Percentiles rank a stretch among this genome's conserved stretches.
These are phyloP conservation scores for Galemys pyrenaicus DNA, from an alignment of 2,113 vertebrate genomes.

Conservation along the genomic window DNA sequence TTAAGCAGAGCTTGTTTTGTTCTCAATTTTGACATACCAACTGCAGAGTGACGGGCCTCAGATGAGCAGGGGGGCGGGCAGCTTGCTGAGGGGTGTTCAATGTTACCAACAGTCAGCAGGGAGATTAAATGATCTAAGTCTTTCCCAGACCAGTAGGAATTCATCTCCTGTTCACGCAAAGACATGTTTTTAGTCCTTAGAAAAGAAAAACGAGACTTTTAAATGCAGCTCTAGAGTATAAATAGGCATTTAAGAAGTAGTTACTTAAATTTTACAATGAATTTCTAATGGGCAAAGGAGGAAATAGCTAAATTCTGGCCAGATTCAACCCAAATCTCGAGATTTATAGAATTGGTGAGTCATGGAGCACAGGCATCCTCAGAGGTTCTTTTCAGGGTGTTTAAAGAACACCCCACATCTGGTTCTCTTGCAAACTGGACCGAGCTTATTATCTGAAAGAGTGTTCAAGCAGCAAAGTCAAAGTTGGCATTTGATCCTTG, in stretches of 20 bases:
- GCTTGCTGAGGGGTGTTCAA: background rate
- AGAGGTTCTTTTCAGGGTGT: background rate
- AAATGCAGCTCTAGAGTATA: slow-evolving; percentile 1
- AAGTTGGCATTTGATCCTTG: background rate
- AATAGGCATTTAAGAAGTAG: slow-evolving; percentile 55
- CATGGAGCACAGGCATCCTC: background rate
- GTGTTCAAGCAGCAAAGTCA: background rate
- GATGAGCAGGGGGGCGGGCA: background rate
- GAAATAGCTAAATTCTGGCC: background rate
- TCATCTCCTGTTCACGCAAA: background rate
- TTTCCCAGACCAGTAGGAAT: slow-evolving; percentile 11
- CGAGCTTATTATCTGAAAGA: background rate
- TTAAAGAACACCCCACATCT: background rate
- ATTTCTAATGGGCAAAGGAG: slow-evolving; percentile 51
- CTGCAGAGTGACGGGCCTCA: background rate
- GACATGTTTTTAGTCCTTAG: slow-evolving; percentile 46
- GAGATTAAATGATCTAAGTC: background rate
- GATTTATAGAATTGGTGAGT: background rate
- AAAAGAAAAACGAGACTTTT: slow-evolving; percentile 14
- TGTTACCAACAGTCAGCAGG: slow-evolving; percentile 20
- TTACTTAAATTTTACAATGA: slow-evolving; percentile 48
- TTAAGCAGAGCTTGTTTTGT: slow-evolving; percentile 31
- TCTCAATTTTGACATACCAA: background rate
- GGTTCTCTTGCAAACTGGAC: background rate
- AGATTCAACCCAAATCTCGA: background rate